Conservation (phyloP, 2,888 invertebrate species). For the Cerceris ruficornis region DNA sequence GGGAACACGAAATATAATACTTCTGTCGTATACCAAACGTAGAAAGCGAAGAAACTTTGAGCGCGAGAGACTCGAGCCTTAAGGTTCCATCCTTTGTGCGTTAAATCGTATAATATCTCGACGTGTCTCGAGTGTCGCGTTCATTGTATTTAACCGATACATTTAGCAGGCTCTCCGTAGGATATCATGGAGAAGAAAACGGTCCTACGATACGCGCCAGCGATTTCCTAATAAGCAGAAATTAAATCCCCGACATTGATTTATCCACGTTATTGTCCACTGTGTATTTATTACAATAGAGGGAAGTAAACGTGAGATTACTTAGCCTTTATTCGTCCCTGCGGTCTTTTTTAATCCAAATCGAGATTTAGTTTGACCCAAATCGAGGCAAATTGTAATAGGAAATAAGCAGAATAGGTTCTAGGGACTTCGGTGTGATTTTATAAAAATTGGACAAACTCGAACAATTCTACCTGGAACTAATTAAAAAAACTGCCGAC, state of each 20-base stretch:
- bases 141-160: constrained; percentile 6
- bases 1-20: constrained; percentile 3
- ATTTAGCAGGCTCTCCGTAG: background rate
- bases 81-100: constrained; percentile 11
- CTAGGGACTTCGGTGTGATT: too few relatives aligned
- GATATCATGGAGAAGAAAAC: background rate
- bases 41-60: constrained; percentile 3
- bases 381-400: background rate
- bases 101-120: constrained; percentile 41
- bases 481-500: too few relatives aligned
- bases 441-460: too few relatives aligned
- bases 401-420: background rate
- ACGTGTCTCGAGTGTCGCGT: background rate
- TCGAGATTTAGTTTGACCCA: too few relatives aligned
- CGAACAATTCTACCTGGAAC: too few relatives aligned
- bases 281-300: too few relatives aligned
- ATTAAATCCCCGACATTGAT: background rate
- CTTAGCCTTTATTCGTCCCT: too few relatives aligned
- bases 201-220: background rate
- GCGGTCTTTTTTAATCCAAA: too few relatives aligned
- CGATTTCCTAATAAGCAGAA: constrained; percentile 1
- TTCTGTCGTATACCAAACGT: background rate
- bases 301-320: too few relatives aligned
- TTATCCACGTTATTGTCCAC: background rate
- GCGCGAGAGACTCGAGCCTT: constrained; percentile 8